Percentiles rank a stretch among this genome's conserved stretches.
These are phyloP conservation scores for Spermophilus dauricus DNA, from an alignment of 2,113 vertebrate species.

Conservation along the genomic window DNA sequence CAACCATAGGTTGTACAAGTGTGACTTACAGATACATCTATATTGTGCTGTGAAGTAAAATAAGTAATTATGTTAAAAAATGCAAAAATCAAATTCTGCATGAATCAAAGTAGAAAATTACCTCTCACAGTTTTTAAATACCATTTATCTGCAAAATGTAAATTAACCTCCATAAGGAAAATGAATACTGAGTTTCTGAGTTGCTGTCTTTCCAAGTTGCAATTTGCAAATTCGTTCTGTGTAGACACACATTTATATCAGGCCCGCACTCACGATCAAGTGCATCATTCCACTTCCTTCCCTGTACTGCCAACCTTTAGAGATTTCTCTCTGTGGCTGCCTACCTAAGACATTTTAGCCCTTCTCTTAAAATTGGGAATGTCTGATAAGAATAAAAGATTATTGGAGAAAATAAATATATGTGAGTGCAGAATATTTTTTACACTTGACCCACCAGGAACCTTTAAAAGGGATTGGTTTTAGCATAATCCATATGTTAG, in stretches of 20 bases:
- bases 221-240: not conserved
- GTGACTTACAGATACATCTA: not conserved
- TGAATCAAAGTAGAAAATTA: slow-evolving; percentile 53
- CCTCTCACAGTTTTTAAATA: not conserved
- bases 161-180: not conserved
- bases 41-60: not conserved
- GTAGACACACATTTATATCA: not conserved
- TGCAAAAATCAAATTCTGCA: not conserved
- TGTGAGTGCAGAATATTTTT: not conserved
- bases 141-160: not conserved
- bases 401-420: not conserved
- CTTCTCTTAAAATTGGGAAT: not conserved
- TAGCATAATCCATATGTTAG: not conserved
- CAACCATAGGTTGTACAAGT: not conserved
- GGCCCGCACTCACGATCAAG: not conserved
- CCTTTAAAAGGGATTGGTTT: not conserved
- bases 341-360: not conserved
- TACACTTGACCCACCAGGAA: not conserved
- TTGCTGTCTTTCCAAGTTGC: not conserved
- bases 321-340: not conserved
- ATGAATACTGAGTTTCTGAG: not conserved
- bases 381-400: not conserved
- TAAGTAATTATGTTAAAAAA: not conserved
- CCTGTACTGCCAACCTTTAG: not conserved
- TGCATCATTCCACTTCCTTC: not conserved